Conservation (phyloP, 2,888 invertebrate genomes). For the Hetaerina titia region DNA sequence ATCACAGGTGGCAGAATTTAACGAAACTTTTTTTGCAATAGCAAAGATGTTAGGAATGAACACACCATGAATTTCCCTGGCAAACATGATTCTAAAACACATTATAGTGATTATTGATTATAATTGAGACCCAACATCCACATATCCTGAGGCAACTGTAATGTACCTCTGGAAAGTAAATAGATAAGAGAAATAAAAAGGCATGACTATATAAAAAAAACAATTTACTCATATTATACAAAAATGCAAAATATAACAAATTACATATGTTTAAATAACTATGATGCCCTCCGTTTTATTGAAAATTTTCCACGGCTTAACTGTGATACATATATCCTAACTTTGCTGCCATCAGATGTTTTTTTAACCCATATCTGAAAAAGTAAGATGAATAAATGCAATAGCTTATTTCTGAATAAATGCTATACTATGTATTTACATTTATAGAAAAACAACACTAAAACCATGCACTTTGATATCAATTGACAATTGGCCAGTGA, state of each 20-base stretch:
- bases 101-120: neutral
- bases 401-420: neutral
- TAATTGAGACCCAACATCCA: neutral
- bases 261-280: slow-evolving; percentile 72
- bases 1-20: no score
- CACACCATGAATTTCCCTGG: neutral
- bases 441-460: neutral
- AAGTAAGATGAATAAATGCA: slow-evolving; percentile 69
- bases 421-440: neutral
- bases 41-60: no score
- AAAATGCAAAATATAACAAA: slow-evolving; percentile 61
- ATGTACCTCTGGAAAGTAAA: neutral
- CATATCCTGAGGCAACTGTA: neutral
- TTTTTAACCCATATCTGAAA: slow-evolving; percentile 94
- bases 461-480: neutral
- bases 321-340: slow-evolving; percentile 90
- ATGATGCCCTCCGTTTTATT: slow-evolving; percentile 91
- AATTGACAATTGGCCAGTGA: no score
- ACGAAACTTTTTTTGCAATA: no score
- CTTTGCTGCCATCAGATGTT: slow-evolving; percentile 86
- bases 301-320: slow-evolving; percentile 92
- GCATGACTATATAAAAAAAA: slow-evolving; percentile 14
- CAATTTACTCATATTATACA: slow-evolving; percentile 41
- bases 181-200: neutral
- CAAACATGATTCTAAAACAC: neutral